Conservation (phyloP, 1,140 invertebrate genomes). For the Drosophila kepulauana region DNA sequence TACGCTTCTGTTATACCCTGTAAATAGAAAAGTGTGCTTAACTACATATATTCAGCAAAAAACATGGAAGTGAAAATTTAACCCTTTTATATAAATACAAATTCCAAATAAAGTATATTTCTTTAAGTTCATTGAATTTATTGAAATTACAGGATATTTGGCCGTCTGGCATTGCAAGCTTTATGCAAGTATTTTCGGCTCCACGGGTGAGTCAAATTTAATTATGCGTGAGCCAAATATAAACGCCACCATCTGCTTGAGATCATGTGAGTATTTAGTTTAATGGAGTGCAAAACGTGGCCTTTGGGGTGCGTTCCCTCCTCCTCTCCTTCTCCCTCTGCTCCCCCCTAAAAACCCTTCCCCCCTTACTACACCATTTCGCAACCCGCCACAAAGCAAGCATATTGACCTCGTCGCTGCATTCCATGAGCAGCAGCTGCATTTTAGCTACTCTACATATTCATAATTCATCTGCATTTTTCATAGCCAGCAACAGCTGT, state of each 20-base stretch:
- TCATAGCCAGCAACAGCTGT: conserved; percentile 9
- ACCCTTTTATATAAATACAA: too few relatives aligned
- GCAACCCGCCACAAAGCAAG: background rate
- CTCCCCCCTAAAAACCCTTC: too few relatives aligned
- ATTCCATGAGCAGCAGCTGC: background rate
- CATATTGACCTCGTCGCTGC: background rate
- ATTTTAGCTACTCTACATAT: background rate
- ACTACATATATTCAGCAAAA: background rate
- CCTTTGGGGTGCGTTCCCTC: background rate
- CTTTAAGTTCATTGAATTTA: too few relatives aligned
- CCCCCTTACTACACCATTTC: too few relatives aligned
- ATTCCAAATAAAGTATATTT: too few relatives aligned
- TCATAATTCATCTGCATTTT: background rate
- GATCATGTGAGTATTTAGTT: conserved; percentile 49
- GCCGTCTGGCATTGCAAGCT: background rate
- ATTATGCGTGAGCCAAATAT: conserved; percentile 43
- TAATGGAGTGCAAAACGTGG: conserved; percentile 43
- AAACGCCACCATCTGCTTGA: conserved; percentile 33
- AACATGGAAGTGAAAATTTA: too few relatives aligned
- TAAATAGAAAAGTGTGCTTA: background rate
- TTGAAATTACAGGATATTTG: conserved; percentile 2
- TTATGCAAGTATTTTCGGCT: conserved; percentile 3
- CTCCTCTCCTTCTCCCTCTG: too few relatives aligned
- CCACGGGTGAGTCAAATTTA: conserved; percentile 38
- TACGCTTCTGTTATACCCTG: conserved; percentile 1